Evolutionary conservation across 2,888 invertebrate genomes (phyloP).

Genomic region (Calameuta idolon): DNA sequence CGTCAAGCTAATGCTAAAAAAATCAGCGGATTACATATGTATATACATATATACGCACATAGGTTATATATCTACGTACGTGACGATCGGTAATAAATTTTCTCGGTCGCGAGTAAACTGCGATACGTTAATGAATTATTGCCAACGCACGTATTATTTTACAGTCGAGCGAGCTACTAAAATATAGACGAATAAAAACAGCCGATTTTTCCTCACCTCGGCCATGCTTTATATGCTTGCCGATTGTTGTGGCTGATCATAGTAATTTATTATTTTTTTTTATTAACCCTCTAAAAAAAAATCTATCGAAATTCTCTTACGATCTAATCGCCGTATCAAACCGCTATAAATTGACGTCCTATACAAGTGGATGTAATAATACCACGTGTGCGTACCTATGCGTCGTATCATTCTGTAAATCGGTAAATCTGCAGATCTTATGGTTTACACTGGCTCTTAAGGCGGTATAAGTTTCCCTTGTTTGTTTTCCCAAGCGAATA

Average conservation of each 20-base stretch:
- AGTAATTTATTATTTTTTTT: neutral
- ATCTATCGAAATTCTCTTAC: neutral
- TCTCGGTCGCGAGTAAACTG: neutral
- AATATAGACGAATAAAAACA: neutral
- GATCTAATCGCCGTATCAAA: neutral
- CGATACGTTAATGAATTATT: neutral
- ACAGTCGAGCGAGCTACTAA: neutral
- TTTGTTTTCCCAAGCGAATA: slow-evolving; percentile 5
- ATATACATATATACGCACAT: neutral
- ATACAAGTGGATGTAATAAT: neutral
- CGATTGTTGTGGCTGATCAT: neutral
- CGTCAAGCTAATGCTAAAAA: neutral
- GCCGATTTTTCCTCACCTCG: neutral
- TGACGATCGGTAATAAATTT: neutral
- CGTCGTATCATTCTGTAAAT: neutral
- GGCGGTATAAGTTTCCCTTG: neutral
- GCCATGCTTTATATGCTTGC: neutral
- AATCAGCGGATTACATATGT: neutral
- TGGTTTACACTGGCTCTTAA: neutral
- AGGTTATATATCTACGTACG: neutral
- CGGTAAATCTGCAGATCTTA: neutral
- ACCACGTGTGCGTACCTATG: neutral
- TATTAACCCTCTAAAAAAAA: neutral
- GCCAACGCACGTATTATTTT: neutral
- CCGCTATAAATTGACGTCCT: neutral